phyloP scores from a whole-genome alignment of 2,888 invertebrate genomes.

The Cerceris ruficornis region DNA sequence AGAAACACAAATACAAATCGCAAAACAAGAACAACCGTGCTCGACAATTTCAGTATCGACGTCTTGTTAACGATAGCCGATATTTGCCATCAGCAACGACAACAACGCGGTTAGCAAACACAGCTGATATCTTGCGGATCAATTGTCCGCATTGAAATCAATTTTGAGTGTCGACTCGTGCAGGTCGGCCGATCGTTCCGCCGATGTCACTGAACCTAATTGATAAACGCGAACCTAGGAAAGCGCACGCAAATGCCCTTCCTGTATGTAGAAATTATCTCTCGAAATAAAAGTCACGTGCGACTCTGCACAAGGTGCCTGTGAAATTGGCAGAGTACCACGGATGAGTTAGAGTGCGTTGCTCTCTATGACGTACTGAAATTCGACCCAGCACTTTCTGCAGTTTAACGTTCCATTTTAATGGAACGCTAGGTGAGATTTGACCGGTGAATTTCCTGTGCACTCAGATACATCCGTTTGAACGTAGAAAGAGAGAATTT shows the following conservation, averaged over 20 bases:
- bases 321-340: constrained; percentile 48
- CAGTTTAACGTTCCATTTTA: constrained; percentile 26
- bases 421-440: constrained; percentile 19
- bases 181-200: constrained; percentile 43
- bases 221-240: constrained; percentile 13
- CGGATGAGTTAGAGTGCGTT: constrained; percentile 33
- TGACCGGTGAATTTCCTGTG: constrained; percentile 14
- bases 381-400: constrained; percentile 33
- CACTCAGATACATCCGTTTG: background rate
- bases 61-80: constrained; percentile 55
- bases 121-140: constrained; percentile 60
- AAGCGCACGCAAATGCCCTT: background rate
- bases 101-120: constrained; percentile 58
- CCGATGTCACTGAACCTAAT: constrained; percentile 56
- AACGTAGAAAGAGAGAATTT: too few species aligned
- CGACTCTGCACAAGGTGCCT: constrained; percentile 20
- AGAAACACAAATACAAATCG: constrained; percentile 22
- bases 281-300: constrained; percentile 29
- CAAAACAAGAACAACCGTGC: constrained; percentile 26
- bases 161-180: constrained; percentile 49
- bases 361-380: constrained; percentile 34
- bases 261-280: constrained; percentile 17
- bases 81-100: constrained; percentile 47
- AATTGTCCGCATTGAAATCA: constrained; percentile 68
- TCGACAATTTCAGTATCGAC: constrained; percentile 38